Evolutionary conservation across 2,888 invertebrate genomes (phyloP), one percentile per base, ranked within the genome.

Genomic region (Imbricaverruca yamaguchii): DNA sequence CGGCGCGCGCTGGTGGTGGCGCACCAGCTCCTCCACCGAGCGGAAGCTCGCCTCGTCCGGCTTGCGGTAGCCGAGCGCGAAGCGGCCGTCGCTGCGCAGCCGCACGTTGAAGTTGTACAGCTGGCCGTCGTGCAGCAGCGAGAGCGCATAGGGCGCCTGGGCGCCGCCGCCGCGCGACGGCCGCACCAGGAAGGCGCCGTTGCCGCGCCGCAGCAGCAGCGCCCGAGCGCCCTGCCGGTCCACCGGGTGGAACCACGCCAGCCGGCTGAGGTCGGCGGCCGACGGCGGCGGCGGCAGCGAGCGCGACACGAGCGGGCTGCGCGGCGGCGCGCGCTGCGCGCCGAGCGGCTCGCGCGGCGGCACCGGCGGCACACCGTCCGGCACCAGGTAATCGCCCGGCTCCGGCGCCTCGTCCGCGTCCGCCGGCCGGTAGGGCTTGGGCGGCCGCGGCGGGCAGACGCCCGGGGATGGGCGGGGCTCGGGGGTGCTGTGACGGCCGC

Each of bases 11-110:
- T 69, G 69, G 69, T 69, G 69, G 69, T 69, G 69, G 1, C 69
- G 25, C 25, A 69, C 69, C 39, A 69, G 69, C 39, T 69, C 69
- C 69, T 69, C 69, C 69, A 69, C 69, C 39, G 69, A 69, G 13
- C 69, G 69, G 69, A 69, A 69, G 69, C 69, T 69, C 23, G 69
- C 69, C 69, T 69, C 69, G 25, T 15, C 69, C 25, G 12, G 25
- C 69, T 69, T 69, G 0, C 11, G 13, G 69, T 69, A 69, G 12
- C 69, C 69, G 13, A 69, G 25, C 25, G 69, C 69, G 39, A 69
- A 69, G 39, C 69, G 69, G 25, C 69, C 69, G 39, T 69, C 69
- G 15, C 69, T 39, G 39, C 69, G 69, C 69, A 21, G 69, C 13
- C 69, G 69, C 39, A 69, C 39, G 69, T 69, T 69, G 39, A 69